Conservation (phyloP, 2,888 invertebrate species). For the Pharmacophagus antenor region DNA sequence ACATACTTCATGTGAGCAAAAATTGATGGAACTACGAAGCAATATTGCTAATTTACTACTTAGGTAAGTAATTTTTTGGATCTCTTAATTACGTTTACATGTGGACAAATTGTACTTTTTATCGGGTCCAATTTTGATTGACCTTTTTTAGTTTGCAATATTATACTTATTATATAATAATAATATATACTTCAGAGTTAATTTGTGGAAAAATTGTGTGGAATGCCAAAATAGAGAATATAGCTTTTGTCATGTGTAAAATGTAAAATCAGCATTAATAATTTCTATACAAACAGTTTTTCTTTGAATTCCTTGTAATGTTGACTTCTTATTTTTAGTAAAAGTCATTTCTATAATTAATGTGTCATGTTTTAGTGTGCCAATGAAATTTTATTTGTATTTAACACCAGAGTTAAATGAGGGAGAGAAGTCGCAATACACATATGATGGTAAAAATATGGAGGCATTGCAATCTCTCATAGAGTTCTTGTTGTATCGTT, state of each 20-base stretch:
- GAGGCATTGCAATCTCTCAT: constrained; percentile 87
- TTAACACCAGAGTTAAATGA: constrained; percentile 82
- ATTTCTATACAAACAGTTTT: no score
- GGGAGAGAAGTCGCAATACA: constrained; percentile 68
- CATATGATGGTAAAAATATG: constrained; percentile 88
- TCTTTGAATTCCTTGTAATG: neutral
- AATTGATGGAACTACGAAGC: constrained; percentile 85
- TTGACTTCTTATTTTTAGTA: constrained; percentile 8
- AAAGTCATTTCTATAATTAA: no score
- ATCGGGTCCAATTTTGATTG: no score
- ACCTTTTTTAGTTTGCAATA: no score
- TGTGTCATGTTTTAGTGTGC: constrained; percentile 80
- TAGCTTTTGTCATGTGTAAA: no score
- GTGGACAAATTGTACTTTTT: no score
- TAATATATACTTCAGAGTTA: no score
- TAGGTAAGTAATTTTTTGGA: constrained; percentile 53
- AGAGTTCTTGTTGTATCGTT: constrained; percentile 83
- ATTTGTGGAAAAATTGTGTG: no score
- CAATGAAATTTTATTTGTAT: constrained; percentile 86
- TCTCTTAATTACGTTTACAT: no score
- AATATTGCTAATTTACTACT: constrained; percentile 92
- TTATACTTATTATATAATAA: no score
- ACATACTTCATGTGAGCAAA: constrained; percentile 78
- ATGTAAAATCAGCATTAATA: no score
- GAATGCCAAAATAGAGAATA: no score